Evolutionary conservation across 2,113 vertebrate species (phyloP), one percentile per base, ranked within the genome.

Genomic region (Lethenteron camtschaticum): DNA sequence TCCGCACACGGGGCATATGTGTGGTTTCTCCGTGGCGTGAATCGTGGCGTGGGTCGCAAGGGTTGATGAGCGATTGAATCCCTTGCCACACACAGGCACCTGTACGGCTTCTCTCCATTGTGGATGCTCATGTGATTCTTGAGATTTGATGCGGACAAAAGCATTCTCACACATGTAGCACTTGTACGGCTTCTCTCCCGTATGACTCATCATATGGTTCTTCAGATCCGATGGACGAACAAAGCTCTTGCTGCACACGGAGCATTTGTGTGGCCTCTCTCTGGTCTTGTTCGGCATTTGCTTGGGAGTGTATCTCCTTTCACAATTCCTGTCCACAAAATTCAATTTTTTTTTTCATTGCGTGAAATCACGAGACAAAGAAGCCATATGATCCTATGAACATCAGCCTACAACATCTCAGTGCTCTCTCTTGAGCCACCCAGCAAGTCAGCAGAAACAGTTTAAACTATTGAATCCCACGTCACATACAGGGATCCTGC

Each of bases 121-220:
- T 85, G 83, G 70, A 84, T 85, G 66, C 83, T 71, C 74, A 79
- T 82, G 79, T 85, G 84, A 41, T 82, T 85, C 75, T 85, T 78
- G 72, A 88, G 82, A 74, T 83, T 83, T 4, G 85, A 84, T 76
- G 80, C 84, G 63, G 85, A 84, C 82, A 79, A 83, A 84, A 69
- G 76, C 79, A 73, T 75, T 83, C 12, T 82, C 81, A 41, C 84
- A 85, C 71, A 85, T 81, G 69, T 81, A 79, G 69, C 83, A 85
- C 69, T 83, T 76, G 10, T 85, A 83, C 1, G 83, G 83, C 72
- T 85, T 85, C 78, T 85, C 84, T 24, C 63, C 63, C 24, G 63
- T 66, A 24, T 66, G 63, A 24, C n/a, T 66, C 63, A n/a, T n/a
- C n/a, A 24, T 11, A 11, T 66, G 63, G 9, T 66, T 66, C 24